Conservation (phyloP, 2,113 vertebrate genomes). For the Formicarius rufipectus region DNA sequence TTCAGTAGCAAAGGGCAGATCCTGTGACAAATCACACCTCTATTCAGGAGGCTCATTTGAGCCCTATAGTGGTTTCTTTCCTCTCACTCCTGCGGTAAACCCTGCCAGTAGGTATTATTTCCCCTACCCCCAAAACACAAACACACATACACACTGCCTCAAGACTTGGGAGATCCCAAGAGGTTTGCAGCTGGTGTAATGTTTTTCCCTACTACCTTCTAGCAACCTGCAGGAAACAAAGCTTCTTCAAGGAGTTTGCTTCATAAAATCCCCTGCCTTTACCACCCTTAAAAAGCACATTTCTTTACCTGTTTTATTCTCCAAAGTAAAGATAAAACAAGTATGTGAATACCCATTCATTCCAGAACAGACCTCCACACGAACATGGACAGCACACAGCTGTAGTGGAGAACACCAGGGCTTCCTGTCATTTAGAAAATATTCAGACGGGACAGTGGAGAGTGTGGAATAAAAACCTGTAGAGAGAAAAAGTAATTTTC, state of each 20-base stretch:
- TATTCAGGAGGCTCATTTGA: not conserved
- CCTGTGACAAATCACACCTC: slow-evolving; percentile 4
- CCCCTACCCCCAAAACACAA: not conserved
- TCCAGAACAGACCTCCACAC: not conserved
- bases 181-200: not conserved
- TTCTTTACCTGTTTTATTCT: not conserved
- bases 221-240: not conserved
- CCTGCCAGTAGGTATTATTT: not conserved
- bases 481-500: not conserved
- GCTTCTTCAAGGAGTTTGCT: not conserved
- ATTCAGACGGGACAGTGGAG: not conserved
- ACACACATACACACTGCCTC: not conserved
- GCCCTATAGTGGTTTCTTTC: not conserved
- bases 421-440: not conserved
- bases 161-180: not conserved
- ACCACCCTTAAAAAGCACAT: not conserved
- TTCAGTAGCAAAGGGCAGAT: not conserved
- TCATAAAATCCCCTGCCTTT: not conserved
- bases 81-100: not conserved
- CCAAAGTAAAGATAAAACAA: not conserved
- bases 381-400: not conserved
- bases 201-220: not conserved
- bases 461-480: not conserved
- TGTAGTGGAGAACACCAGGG: not conserved
- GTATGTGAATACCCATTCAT: not conserved